phyloP scores from a whole-genome alignment of 2,888 invertebrate species.

The Tipula helvola region DNA sequence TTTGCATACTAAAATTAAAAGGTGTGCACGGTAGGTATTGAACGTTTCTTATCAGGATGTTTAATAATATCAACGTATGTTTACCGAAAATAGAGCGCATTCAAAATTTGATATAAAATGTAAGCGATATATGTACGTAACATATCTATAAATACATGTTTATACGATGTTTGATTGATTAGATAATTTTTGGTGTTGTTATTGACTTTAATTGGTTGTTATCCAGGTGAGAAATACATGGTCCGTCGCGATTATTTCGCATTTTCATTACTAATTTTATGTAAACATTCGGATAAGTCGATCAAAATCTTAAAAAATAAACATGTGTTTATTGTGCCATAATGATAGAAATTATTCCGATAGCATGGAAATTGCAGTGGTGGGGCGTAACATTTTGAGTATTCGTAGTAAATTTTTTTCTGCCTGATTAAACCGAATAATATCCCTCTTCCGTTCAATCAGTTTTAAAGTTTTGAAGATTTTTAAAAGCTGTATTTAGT shows the following conservation, averaged over 20 bases:
- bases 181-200: background rate
- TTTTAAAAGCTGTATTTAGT: too few species aligned
- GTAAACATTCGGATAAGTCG: background rate
- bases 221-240: background rate
- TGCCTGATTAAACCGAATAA: too few species aligned
- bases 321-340: background rate
- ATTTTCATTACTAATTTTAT: background rate
- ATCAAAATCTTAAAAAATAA: background rate
- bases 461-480: too few species aligned
- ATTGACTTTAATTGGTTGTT: background rate
- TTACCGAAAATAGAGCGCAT: background rate
- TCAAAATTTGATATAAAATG: background rate
- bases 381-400: too few species aligned
- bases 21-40: background rate
- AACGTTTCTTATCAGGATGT: background rate
- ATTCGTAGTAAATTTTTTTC: too few species aligned
- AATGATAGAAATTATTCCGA: too few species aligned
- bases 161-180: background rate
- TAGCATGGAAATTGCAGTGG: too few species aligned
- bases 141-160: background rate
- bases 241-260: background rate
- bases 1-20: background rate
- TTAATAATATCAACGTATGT: background rate
- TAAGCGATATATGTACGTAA: background rate
- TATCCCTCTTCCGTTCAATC: too few species aligned